These are phyloP conservation scores for Tapera naevia DNA, from an alignment of 2,797 vertebrate species.

Conservation along the genomic window DNA sequence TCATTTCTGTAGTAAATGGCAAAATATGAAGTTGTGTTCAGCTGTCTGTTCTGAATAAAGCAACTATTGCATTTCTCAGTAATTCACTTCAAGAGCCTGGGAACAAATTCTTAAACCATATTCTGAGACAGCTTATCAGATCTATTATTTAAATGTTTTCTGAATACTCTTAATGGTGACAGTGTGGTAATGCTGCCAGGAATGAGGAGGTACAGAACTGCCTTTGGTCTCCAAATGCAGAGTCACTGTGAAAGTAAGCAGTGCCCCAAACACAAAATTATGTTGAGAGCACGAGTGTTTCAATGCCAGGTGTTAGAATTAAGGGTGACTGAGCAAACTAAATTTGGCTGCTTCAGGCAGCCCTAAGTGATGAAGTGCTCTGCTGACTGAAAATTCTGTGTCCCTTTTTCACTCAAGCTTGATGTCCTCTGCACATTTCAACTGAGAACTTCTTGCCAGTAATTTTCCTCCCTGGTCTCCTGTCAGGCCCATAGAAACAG, in stretches of 20 bases:
- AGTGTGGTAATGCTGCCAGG: not conserved
- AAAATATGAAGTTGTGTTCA: not conserved
- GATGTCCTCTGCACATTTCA: not conserved
- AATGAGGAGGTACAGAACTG: not conserved
- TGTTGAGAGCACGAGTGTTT: not conserved
- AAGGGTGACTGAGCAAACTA: conserved; percentile 1
- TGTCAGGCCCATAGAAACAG: not conserved
- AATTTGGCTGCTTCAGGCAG: conserved; percentile 5
- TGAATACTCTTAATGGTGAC: not conserved
- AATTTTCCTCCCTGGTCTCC: not conserved
- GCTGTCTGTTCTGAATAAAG: conserved; percentile 18
- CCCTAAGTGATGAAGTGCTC: not conserved
- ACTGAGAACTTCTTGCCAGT: not conserved
- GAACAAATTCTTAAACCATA: not conserved
- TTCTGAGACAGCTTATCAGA: not conserved
- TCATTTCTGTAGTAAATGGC: not conserved
- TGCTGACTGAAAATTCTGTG: not conserved
- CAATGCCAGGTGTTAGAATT: not conserved
- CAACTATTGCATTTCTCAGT: not conserved
- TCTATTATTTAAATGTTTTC: not conserved
- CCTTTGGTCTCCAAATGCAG: not conserved
- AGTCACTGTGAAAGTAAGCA: not conserved
- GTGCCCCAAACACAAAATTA: not conserved
- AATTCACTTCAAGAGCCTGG: not conserved
- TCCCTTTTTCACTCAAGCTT: not conserved